phyloP scores from a whole-genome alignment of 2,797 vertebrate genomes.

The Phrynocephalus guinanensis region DNA sequence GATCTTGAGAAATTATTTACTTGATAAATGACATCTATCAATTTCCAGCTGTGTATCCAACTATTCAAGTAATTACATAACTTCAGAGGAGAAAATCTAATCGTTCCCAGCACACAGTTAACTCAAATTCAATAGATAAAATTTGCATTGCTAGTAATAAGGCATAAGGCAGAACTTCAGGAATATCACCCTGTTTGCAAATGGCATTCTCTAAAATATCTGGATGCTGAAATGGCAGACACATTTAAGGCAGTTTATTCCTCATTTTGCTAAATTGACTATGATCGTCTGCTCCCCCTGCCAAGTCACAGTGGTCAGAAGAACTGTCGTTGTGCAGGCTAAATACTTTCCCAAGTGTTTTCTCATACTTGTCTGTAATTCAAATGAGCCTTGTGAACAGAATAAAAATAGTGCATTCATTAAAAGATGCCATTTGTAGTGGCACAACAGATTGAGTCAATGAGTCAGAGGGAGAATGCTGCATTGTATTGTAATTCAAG shows the following conservation, averaged over 20 bases:
- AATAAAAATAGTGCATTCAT: neutral
- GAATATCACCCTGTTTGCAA: conserved; percentile 43
- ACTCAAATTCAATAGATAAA: conserved; percentile 51
- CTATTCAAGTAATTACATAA: conserved; percentile 49
- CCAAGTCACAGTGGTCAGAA: neutral
- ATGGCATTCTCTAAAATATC: conserved; percentile 28
- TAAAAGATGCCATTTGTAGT: neutral
- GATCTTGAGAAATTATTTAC: conserved; percentile 61
- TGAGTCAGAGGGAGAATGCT: neutral
- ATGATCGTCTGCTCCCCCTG: conserved; percentile 19
- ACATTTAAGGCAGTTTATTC: conserved; percentile 29
- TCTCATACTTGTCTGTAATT: neutral
- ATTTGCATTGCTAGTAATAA: conserved; percentile 60
- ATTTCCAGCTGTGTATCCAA: conserved; percentile 37
- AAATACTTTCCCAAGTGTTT: neutral
- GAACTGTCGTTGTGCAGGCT: neutral
- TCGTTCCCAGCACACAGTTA: conserved; percentile 35
- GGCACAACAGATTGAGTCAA: conserved; percentile 15
- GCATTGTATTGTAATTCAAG: neutral
- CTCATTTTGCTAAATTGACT: conserved; percentile 43
- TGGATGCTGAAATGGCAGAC: conserved; percentile 23
- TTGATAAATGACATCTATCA: conserved; percentile 60
- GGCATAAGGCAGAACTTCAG: conserved; percentile 25
- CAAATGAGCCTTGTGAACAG: neutral
- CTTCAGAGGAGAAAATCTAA: conserved; percentile 58